Percentiles rank a stretch among this genome's conserved stretches.
These are phyloP conservation scores for Dendronephthya gigantea DNA, from an alignment of 64 coral and sea anemone genomes.

Conservation along the genomic window DNA sequence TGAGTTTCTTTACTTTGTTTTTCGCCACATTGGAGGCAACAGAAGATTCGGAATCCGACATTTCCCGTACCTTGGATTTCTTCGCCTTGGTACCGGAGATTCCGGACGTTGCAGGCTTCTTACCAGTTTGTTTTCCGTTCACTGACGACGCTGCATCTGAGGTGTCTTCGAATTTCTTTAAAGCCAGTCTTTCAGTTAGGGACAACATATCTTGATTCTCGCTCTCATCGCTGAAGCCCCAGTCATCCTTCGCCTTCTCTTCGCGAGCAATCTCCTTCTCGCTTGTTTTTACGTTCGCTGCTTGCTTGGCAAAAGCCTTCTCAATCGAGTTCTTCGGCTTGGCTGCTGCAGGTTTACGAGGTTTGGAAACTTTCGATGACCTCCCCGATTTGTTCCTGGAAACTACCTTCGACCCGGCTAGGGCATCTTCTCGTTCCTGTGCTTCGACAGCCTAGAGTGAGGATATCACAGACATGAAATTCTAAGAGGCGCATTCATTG, in stretches of 20 bases:
- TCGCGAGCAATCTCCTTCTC: background rate
- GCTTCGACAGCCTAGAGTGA: constrained; percentile 10
- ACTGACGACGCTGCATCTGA: background rate
- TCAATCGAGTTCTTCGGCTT: constrained; percentile 37
- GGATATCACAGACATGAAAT: too few relatives aligned
- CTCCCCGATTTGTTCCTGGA: background rate
- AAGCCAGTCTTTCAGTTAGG: constrained; percentile 19
- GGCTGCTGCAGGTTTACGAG: constrained; percentile 9
- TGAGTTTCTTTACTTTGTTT: background rate
- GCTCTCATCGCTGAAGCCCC: constrained; percentile 16
- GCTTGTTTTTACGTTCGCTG: constrained; percentile 3
- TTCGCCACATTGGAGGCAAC: background rate
- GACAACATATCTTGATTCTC: constrained; percentile 1
- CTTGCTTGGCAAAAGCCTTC: constrained; percentile 27
- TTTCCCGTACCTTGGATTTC: background rate
- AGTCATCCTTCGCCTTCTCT: constrained; percentile 6
- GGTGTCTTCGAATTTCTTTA: background rate
- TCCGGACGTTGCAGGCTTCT: background rate
- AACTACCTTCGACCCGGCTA: constrained; percentile 9
- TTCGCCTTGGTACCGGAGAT: background rate
- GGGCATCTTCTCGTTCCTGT: constrained; percentile 11
- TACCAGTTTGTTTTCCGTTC: background rate
- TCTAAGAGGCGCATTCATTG: too few relatives aligned
- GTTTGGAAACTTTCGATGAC: background rate
- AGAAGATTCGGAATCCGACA: background rate